Base-by-base conservation (phyloP, 1,140 invertebrate species). In the Temnothorax curvispinosus region DNA sequence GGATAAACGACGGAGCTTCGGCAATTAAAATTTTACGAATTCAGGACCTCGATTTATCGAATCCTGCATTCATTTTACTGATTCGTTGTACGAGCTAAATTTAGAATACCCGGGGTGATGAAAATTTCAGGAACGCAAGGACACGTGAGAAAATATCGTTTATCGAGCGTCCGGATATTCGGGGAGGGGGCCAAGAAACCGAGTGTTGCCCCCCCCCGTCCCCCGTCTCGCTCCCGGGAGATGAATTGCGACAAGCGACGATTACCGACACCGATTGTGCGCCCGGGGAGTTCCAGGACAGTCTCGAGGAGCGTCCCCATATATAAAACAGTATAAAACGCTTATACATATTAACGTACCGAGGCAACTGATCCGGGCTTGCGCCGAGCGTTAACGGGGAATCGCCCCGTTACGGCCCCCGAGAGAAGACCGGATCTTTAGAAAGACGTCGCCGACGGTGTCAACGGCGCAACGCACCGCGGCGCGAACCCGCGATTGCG, bases 271-370 rank as follows among this genome's bases (percentile, higher is more conserved):
- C 62, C 64, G 47, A 81, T 81, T 81, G 64, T 81, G 77, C 77
- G 47, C 32, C 18, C 35, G 47, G 35, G 21, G 64, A 71, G 38
- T 5, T 50, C 21, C 56, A 18, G 27, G 47, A 44, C 41, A 54
- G 27, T 18, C 27, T 52, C n/a, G n/a, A 27, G 13, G 8, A 52
- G 32, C n/a, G 38, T 71, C 47, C 27, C 27, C 21, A 85, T 89
- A 81, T 90, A 91, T 89, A 91, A 91, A 91, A 89, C 72, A 81
- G 78, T 90, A 90, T 80, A 89, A 90, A 90, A 90, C 76, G 54
- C 54, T 62, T 76, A 78, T 65, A 44, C 35, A 64, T 77, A 64
- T 77, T 89, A 69, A 80, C 58, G 35, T 44, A 44, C 50, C 78
- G 47, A 74, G 69, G 41, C 54, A 38, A 27, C 27, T 58, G 38